A percentile compares a stretch with the other conserved stretches of the same genome.
These are phyloP conservation scores for Trinorchestia longiramus DNA, from an alignment of 1,140 invertebrate species.

Conservation along the genomic window DNA sequence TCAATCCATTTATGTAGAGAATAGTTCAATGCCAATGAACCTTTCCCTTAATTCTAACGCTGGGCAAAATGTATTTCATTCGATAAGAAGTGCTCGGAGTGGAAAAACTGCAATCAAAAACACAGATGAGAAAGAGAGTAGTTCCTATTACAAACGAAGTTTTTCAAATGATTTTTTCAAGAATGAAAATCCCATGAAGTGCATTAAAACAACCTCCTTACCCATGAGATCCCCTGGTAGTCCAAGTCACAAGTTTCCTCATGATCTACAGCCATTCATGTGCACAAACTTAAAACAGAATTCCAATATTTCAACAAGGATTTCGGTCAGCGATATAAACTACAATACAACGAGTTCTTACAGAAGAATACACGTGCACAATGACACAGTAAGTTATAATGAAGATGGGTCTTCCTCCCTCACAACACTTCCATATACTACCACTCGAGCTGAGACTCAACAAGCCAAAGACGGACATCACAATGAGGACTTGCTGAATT, in stretches of 20 bases:
- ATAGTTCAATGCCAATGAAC: background rate
- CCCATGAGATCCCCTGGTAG: background rate
- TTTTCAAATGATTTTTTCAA: constrained; percentile 1
- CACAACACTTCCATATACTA: background rate
- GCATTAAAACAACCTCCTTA: background rate
- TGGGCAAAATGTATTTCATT: background rate
- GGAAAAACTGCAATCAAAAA: background rate
- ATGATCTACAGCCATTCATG: background rate
- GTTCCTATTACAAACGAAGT: background rate
- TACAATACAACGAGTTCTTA: background rate
- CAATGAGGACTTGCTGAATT: background rate
- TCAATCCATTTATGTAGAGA: background rate
- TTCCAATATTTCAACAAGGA: background rate
- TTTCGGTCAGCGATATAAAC: background rate
- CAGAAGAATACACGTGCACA: background rate
- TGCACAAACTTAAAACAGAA: background rate
- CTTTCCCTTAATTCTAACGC: background rate
- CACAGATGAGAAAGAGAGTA: background rate
- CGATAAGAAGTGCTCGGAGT: background rate
- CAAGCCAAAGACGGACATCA: background rate
- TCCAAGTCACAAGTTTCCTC: background rate
- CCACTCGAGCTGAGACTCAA: background rate
- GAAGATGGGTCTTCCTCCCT: background rate
- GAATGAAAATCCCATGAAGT: background rate
- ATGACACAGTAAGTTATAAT: background rate